These are phyloP conservation scores for Pseudorectes ferrugineus DNA, from an alignment of 2,113 vertebrate species.

Conservation along the genomic window DNA sequence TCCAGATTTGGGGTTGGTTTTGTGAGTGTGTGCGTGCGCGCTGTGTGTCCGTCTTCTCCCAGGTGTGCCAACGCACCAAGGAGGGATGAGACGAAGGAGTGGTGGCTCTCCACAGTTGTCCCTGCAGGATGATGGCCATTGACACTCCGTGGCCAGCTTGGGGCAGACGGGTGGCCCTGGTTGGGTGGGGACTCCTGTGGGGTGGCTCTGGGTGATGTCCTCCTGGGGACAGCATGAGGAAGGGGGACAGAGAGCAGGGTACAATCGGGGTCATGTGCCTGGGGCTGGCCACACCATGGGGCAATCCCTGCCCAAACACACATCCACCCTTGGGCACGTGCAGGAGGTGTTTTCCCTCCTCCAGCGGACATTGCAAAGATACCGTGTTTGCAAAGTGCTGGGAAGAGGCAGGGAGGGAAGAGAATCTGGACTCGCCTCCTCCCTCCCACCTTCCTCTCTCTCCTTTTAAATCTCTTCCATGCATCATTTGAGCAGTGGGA, in stretches of 20 bases:
- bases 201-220: background rate
- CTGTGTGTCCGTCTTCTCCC: background rate
- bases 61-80: background rate
- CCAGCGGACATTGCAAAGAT: background rate
- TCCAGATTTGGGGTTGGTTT: slow-evolving; percentile 52
- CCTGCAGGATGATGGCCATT: background rate
- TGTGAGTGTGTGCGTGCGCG: background rate
- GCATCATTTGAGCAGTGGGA: background rate
- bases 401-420: background rate
- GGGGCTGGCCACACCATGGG: background rate
- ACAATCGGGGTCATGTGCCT: rapidly evolving
- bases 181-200: background rate
- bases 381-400: background rate
- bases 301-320: background rate
- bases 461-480: background rate
- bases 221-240: background rate
- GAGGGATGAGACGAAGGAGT: background rate
- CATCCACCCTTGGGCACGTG: background rate
- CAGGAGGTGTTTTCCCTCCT: background rate
- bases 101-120: background rate
- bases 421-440: background rate
- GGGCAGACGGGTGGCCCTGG: background rate
- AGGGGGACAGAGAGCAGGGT: background rate
- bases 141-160: rapidly evolving
- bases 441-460: background rate